These are phyloP conservation scores for Limenitis camilla DNA, from an alignment of 2,888 invertebrate genomes.

Conservation along the genomic window DNA sequence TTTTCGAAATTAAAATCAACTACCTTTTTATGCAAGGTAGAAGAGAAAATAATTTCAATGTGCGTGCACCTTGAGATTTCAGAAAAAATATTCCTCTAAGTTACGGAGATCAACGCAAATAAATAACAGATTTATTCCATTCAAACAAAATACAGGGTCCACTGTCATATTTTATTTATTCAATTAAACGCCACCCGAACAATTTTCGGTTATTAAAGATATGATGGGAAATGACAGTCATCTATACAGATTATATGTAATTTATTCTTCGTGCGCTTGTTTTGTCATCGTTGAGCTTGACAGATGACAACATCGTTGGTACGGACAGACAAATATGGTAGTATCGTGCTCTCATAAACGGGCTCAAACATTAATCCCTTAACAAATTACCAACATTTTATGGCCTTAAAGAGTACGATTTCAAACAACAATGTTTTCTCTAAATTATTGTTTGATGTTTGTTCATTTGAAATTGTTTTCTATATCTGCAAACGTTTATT, in stretches of 20 bases:
- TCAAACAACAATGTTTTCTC: constrained; percentile 26
- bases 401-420: constrained; percentile 43
- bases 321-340: constrained; percentile 62
- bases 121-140: too few relatives aligned
- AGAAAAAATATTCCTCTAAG: too few relatives aligned
- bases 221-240: constrained; percentile 35
- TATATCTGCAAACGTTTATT: not conserved
- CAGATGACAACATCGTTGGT: constrained; percentile 54
- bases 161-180: too few relatives aligned
- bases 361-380: constrained; percentile 63
- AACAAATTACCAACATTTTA: constrained; percentile 55
- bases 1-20: too few relatives aligned
- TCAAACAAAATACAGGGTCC: too few relatives aligned
- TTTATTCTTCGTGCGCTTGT: constrained; percentile 47
- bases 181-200: too few relatives aligned
- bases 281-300: constrained; percentile 67
- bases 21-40: too few relatives aligned
- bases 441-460: constrained; percentile 10
- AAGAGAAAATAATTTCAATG: too few relatives aligned
- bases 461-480: constrained; percentile 7
- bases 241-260: constrained; percentile 64
- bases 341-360: constrained; percentile 64
- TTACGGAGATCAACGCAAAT: too few relatives aligned
- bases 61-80: too few relatives aligned
- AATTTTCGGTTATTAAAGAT: constrained; percentile 34